Evolutionary conservation across 2,797 vertebrate genomes (phyloP), one percentile per base, ranked within the genome.

Genomic region (Takifugu rubripes): DNA sequence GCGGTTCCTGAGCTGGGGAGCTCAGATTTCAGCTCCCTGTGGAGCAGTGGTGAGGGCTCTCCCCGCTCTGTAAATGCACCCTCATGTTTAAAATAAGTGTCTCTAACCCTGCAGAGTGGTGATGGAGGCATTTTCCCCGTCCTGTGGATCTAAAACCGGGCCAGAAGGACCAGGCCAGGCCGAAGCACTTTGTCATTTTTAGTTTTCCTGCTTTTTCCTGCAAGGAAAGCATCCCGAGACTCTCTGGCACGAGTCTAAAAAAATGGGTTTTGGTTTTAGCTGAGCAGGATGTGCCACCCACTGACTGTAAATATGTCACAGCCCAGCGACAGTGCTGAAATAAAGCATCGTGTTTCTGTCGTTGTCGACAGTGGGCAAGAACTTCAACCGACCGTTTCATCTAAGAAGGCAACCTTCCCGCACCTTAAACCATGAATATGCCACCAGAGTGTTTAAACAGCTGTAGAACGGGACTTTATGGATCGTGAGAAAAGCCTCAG

Each of bases 401-500:
- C 26, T 27, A 27, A 27, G 26, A 27, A 3, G 26, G 26, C 26
- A 27, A 33, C 31, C 31, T 33, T 33, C 6, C 31, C 1, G 31
- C 31, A 33, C 2, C 6, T 6, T 6, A 7, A 33, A 8, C 6
- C 5, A 5, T 33, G 8, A 33, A 33, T 5, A 33, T 5, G 8
- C 5, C 31, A 33, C 29, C 17, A 27, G 45, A 33, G 50, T 14
- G 5, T 56, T 66, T 56, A 4, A 53, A 36, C 27, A 40, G 43
- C 24, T 1, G 25, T 17, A 24, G 8, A 60, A 54, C 49, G 60
- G 6, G 29, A 60, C 56, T 66, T 72, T 36, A 58, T 56, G 53
- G 63, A 78, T 56, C 47, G 43, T 56, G 47, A 47, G 59, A 58
- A 7, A 57, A 57, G 24, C 21, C 10, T 40, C 15, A 36, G 53